Conservation (phyloP, 2,888 invertebrate species). For the Campaea margaritaria region DNA sequence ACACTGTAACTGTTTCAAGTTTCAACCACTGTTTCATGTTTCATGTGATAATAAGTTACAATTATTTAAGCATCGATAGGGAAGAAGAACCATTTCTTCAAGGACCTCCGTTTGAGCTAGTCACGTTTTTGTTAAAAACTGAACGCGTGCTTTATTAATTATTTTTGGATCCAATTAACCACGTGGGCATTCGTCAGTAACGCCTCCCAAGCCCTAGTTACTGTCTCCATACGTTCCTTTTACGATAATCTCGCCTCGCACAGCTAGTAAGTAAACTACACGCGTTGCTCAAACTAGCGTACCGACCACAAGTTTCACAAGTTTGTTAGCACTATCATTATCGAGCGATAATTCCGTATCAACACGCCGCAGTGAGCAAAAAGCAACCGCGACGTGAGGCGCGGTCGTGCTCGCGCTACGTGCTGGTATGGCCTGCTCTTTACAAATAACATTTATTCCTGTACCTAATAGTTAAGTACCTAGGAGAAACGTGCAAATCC, state of each 20-base stretch:
- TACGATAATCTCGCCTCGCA: neutral
- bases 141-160: too few relatives aligned
- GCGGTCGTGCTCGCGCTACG: conserved; percentile 5
- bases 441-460: neutral
- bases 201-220: neutral
- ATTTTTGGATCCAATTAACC: too few relatives aligned
- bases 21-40: too few relatives aligned
- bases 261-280: neutral
- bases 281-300: neutral
- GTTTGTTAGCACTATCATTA: conserved; percentile 10
- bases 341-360: conserved; percentile 7
- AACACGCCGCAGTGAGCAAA: conserved; percentile 3
- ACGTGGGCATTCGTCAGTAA: neutral
- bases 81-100: too few relatives aligned
- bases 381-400: conserved; percentile 6
- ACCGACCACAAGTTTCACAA: neutral
- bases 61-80: too few relatives aligned
- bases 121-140: too few relatives aligned
- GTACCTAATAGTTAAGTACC: neutral
- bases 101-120: too few relatives aligned
- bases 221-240: neutral
- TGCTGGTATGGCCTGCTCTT: neutral
- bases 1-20: too few relatives aligned
- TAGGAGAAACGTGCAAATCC: neutral
- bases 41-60: too few relatives aligned